Percentiles rank a stretch among this genome's conserved stretches.
These are phyloP conservation scores for Thalassoma bifasciatum DNA, from an alignment of 2,113 vertebrate genomes.

Conservation along the genomic window DNA sequence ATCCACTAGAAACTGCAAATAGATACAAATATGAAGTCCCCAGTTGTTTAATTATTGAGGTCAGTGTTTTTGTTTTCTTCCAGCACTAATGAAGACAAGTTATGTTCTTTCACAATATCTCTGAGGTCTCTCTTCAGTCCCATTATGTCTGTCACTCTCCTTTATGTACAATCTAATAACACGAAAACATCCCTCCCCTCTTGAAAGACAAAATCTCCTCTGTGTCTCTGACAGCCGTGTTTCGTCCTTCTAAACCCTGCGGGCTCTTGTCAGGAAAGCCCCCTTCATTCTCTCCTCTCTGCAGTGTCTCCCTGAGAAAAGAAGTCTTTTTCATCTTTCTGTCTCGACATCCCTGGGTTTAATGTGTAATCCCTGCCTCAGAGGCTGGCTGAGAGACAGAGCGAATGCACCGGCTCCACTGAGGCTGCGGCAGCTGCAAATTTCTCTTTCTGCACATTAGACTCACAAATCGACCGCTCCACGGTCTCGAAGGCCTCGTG, in stretches of 20 bases:
- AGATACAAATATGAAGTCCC: not conserved
- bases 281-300: slow-evolving; percentile 38
- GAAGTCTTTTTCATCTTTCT: slow-evolving; percentile 36
- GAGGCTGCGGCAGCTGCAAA: slow-evolving; percentile 63
- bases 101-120: slow-evolving; percentile 1
- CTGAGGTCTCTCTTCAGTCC: not conserved
- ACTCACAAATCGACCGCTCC: slow-evolving; percentile 68
- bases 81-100: not conserved
- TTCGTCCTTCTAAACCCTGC: slow-evolving; percentile 30
- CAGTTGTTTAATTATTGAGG: not conserved
- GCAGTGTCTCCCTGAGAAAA: slow-evolving; percentile 48
- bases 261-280: slow-evolving; percentile 49
- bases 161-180: slow-evolving; percentile 29
- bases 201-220: slow-evolving; percentile 3
- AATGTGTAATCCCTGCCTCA: slow-evolving; percentile 68
- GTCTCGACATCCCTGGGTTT: slow-evolving; percentile 54
- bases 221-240: slow-evolving; percentile 28
- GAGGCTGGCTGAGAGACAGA: slow-evolving; percentile 55
- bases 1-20: not conserved
- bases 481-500: slow-evolving; percentile 53
- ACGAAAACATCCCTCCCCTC: slow-evolving; percentile 5
- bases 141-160: slow-evolving; percentile 26
- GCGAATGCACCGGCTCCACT: not conserved
- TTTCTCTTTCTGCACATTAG: slow-evolving; percentile 67
- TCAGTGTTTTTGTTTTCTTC: not conserved